Conservation (phyloP, 2,797 vertebrate genomes). For the Micrastur ruficollis region DNA sequence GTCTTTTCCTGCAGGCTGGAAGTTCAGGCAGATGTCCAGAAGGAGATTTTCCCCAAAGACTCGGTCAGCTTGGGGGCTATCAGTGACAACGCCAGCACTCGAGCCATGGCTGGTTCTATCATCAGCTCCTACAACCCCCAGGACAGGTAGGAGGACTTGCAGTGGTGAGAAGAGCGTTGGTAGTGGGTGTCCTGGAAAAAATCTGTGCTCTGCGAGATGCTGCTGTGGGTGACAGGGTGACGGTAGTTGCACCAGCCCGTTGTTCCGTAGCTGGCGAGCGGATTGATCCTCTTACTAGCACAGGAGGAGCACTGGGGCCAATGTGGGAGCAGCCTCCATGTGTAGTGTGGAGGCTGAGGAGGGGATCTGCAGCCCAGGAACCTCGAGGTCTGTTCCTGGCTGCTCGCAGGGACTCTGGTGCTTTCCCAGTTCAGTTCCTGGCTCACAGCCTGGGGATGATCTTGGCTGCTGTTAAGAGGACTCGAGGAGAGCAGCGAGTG, state of each 20-base stretch:
- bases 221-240: background rate
- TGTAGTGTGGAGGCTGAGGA: background rate
- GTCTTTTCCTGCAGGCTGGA: constrained; percentile 82
- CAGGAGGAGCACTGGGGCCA: background rate
- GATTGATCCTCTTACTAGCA: background rate
- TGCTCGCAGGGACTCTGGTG: background rate
- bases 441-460: background rate
- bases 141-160: constrained; percentile 83
- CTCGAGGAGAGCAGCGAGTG: fast-evolving
- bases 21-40: constrained; percentile 91
- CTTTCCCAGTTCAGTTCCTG: background rate
- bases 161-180: background rate
- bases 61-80: constrained; percentile 91
- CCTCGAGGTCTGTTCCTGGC: background rate
- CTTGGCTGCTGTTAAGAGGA: background rate
- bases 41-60: constrained; percentile 90
- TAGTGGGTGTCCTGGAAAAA: background rate
- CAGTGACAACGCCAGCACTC: constrained; percentile 95
- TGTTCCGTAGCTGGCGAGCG: background rate
- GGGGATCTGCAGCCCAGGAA: background rate
- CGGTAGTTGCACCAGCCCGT: background rate
- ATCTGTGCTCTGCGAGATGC: background rate
- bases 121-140: constrained; percentile 97
- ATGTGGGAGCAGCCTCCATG: background rate
- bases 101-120: constrained; percentile 98